These are phyloP conservation scores for Drosophila asahinai DNA, from an alignment of 1,140 invertebrate species.

Conservation along the genomic window DNA sequence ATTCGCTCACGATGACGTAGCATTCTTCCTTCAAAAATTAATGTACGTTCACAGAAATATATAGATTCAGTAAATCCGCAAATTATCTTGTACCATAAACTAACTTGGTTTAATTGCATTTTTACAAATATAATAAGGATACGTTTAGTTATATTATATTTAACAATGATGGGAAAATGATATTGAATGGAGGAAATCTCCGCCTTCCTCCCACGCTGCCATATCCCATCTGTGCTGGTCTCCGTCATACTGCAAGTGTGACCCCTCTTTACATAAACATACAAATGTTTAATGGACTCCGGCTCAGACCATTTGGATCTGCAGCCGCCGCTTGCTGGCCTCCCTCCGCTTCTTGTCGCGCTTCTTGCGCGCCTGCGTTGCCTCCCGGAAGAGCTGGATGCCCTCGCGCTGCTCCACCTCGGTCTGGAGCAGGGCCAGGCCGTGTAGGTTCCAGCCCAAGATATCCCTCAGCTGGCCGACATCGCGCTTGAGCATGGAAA, in stretches of 20 bases:
- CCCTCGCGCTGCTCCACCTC: slow-evolving; percentile 93
- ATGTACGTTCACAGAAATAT: slow-evolving; percentile 32
- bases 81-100: slow-evolving; percentile 14
- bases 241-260: too few relatives aligned
- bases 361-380: slow-evolving; percentile 88
- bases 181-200: too few relatives aligned
- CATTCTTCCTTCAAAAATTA: slow-evolving; percentile 21
- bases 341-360: slow-evolving; percentile 90
- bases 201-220: too few relatives aligned
- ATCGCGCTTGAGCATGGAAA: slow-evolving; percentile 61
- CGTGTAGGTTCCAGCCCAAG: slow-evolving; percentile 95
- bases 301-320: slow-evolving; percentile 64
- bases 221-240: too few relatives aligned
- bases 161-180: too few relatives aligned
- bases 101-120: slow-evolving; percentile 20
- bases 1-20: background rate
- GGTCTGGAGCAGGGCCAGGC: slow-evolving; percentile 91
- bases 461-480: slow-evolving; percentile 88
- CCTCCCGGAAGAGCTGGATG: slow-evolving; percentile 93
- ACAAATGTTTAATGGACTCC: background rate
- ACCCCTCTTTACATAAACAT: background rate
- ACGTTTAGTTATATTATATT: too few relatives aligned
- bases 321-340: slow-evolving; percentile 87
- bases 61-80: slow-evolving; percentile 8
- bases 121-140: slow-evolving; percentile 12